phyloP scores from a whole-genome alignment of 2,888 invertebrate genomes.

The Sicus ferrugineus region DNA sequence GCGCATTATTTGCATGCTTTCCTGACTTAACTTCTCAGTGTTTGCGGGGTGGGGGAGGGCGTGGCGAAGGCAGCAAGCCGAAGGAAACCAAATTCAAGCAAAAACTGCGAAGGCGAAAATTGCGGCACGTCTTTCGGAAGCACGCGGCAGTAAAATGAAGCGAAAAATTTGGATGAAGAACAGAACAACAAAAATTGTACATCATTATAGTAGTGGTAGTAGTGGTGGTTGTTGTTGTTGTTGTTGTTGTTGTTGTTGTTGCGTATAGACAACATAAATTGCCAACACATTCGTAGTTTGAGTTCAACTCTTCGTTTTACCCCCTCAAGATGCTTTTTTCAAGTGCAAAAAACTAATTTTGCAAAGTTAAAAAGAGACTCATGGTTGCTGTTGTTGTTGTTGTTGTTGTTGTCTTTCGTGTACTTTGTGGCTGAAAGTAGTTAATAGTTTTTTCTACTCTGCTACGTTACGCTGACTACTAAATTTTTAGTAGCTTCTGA shows the following conservation, averaged over 20 bases:
- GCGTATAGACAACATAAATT: constrained; percentile 20
- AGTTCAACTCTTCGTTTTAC: background rate
- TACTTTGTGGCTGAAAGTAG: background rate
- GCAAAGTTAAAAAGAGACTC: background rate
- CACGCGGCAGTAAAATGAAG: constrained; percentile 27
- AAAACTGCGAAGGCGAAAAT: background rate
- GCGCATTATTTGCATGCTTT: constrained; percentile 18
- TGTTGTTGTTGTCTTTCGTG: background rate
- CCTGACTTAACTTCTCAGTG: background rate
- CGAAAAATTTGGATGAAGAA: background rate
- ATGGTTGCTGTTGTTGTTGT: background rate
- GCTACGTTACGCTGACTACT: background rate
- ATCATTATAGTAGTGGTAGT: background rate
- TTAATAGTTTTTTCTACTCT: background rate
- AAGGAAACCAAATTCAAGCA: background rate
- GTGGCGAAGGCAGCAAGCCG: background rate
- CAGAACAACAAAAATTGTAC: background rate
- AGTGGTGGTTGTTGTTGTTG: background rate
- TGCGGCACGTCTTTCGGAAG: constrained; percentile 21
- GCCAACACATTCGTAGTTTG: background rate
- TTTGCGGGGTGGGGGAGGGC: background rate
- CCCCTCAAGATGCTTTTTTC: background rate
- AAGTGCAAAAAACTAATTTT: background rate
- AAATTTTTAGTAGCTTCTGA: background rate
- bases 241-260: constrained; percentile 1